Percentiles rank a stretch among this genome's conserved stretches.
phyloP scores from a whole-genome alignment of 2,888 invertebrate species.

The Caradrina kadenii region DNA sequence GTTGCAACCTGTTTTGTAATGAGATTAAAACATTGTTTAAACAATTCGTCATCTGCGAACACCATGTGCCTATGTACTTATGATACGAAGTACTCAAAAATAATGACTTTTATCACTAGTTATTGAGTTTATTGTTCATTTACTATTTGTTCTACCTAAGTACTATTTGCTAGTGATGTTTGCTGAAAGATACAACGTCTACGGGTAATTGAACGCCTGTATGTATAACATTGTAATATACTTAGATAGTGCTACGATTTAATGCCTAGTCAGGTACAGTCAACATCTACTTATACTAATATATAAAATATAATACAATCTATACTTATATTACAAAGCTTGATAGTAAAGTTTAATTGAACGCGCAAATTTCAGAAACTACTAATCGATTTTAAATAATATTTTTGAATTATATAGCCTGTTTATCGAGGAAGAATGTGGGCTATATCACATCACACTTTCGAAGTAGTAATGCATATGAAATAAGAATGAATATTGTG shows the following conservation, averaged over 20 bases:
- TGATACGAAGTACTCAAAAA: constrained; percentile 24
- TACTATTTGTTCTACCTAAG: constrained; percentile 34
- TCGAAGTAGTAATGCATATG: too few species aligned
- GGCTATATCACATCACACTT: too few species aligned
- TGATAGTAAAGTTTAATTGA: too few species aligned
- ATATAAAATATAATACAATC: too few species aligned
- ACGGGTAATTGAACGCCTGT: constrained; percentile 55
- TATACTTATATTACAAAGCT: too few species aligned
- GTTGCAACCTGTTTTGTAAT: background rate
- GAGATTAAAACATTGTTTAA: constrained; percentile 2
- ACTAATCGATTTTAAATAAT: too few species aligned
- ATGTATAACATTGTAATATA: constrained; percentile 44
- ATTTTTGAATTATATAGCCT: too few species aligned
- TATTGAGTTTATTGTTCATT: constrained; percentile 51
- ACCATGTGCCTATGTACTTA: background rate
- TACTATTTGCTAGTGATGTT: constrained; percentile 42
- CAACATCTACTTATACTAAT: too few species aligned
- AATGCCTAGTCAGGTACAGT: constrained; percentile 11
- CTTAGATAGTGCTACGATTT: constrained; percentile 27
- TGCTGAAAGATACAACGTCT: constrained; percentile 33
- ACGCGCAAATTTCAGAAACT: too few species aligned
- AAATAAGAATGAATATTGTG: background rate
- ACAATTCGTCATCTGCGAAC: constrained; percentile 10
- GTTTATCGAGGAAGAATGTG: too few species aligned
- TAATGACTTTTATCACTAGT: constrained; percentile 34